Evolutionary conservation across 2,113 vertebrate species (phyloP), one percentile per base, ranked within the genome.

Genomic region (Vidua chalybeata): DNA sequence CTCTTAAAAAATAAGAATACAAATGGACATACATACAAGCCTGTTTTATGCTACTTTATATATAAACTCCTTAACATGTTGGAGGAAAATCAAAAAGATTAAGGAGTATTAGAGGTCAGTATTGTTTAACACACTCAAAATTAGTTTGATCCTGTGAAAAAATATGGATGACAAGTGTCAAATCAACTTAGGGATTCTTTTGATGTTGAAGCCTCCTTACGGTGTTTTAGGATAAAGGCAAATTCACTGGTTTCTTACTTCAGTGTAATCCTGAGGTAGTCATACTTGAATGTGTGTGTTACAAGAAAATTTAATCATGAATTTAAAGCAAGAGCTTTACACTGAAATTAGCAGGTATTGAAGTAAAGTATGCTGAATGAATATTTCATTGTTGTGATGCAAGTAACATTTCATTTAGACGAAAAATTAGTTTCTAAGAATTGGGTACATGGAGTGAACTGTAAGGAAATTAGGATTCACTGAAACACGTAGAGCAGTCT

Each of bases 131-230:
- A 73, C 86, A 96, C 68, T 94, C 82, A 91, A 92, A 96, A 95
- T 97, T 94, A 94, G 43, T 92, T 93, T 96, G 76, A 96, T 96
- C 90, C 82, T 92, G 87, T 58, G 45, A 64, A 97, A 71, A 95
- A 97, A 96, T 77, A 81, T 93, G 95, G 91, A 93, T 94, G 90
- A 96, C 96, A 97, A 92, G 89, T 90, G 93, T 88, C 93, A 97
- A 96, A 95, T 95, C 84, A 97, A 97, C 67, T 87, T 94, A 96
- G 71, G 84, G 78, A 95, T 90, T 97, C 95, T 97, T 95, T 97
- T 97, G 96, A 97, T 79, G 87, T 90, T 96, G 94, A 96, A 96
- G n/a, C n/a, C 61, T 96, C 17, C 82, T 98, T 96, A 96, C 82
- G 76, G 78, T 73, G 69, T 97, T 96, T 97, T 85, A 96, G 86